Conservation (phyloP, 1,140 invertebrate species). For the Diachasma alloeum region DNA sequence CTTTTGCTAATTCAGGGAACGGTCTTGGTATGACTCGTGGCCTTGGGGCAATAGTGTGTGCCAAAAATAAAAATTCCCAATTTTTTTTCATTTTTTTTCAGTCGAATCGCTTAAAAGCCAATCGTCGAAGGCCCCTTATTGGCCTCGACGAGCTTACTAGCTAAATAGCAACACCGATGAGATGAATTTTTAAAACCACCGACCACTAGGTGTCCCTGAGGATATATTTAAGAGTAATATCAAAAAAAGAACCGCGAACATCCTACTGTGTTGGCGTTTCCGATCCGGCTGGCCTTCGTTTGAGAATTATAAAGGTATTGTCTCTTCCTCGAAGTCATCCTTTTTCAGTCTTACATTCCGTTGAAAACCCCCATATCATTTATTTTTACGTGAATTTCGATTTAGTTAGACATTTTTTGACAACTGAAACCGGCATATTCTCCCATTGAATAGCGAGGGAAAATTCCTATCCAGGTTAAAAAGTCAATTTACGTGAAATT, state of each 20-base stretch:
- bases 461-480: too few relatives aligned
- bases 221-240: constrained; percentile 33
- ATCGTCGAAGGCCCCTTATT: constrained; percentile 38
- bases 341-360: not conserved
- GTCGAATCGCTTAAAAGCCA: constrained; percentile 18
- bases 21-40: not conserved
- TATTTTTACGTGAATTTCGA: too few relatives aligned
- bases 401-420: too few relatives aligned
- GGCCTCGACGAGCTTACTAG: constrained; percentile 35
- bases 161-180: constrained; percentile 25
- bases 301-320: not conserved
- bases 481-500: too few relatives aligned
- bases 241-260: not conserved
- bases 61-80: not conserved
- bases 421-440: too few relatives aligned
- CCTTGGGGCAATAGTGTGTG: not conserved
- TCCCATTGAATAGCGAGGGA: too few relatives aligned
- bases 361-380: too few relatives aligned
- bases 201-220: constrained; percentile 37
- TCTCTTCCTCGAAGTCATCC: not conserved
- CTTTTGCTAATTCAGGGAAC: not conserved
- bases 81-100: not conserved
- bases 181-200: constrained; percentile 31
- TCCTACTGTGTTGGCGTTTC: not conserved
- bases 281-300: not conserved